Evolutionary conservation across 2,888 invertebrate species (phyloP).

Genomic region (Flexamia atlantica): DNA sequence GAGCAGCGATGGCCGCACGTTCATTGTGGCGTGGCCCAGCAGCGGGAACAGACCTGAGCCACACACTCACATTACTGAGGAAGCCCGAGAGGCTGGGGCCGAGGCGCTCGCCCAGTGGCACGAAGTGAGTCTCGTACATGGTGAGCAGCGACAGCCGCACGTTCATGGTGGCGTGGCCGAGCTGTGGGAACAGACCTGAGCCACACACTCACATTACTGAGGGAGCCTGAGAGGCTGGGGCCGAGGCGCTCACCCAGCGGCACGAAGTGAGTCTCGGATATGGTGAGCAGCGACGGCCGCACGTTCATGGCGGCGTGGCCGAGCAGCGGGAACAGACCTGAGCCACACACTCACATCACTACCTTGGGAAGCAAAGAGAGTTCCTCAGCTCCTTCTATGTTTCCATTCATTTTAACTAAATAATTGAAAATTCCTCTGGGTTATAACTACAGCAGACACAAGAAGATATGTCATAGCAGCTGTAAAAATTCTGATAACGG

Average conservation of each 20-base stretch:
- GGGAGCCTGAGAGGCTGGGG: slow-evolving; percentile 91
- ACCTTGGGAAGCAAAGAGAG: too few species aligned
- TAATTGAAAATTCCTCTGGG: too few species aligned
- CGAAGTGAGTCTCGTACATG: slow-evolving; percentile 94
- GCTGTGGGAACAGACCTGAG: slow-evolving; percentile 90
- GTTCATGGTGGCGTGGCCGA: slow-evolving; percentile 93
- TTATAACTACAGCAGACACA: too few species aligned
- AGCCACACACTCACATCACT: slow-evolving; percentile 75
- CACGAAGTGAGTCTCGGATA: slow-evolving; percentile 95
- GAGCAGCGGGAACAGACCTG: slow-evolving; percentile 92
- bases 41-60: slow-evolving; percentile 89
- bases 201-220: slow-evolving; percentile 78
- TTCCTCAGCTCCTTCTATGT: too few species aligned
- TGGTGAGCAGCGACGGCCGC: slow-evolving; percentile 86
- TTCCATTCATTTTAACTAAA: too few species aligned
- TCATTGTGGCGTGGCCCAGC: slow-evolving; percentile 92
- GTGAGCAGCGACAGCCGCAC: slow-evolving; percentile 89
- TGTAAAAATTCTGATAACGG: too few species aligned
- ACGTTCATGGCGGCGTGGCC: slow-evolving; percentile 95
- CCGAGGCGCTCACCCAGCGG: slow-evolving; percentile 86
- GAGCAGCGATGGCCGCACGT: slow-evolving; percentile 89
- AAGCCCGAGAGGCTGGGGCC: slow-evolving; percentile 92
- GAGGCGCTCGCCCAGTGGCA: slow-evolving; percentile 87
- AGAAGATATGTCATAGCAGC: too few species aligned
- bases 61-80: slow-evolving; percentile 79